A percentile compares a stretch with the other conserved stretches of the same genome.
Evolutionary conservation across 2,888 invertebrate genomes (phyloP).

Genomic region (Synanthedon tipuliformis): DNA sequence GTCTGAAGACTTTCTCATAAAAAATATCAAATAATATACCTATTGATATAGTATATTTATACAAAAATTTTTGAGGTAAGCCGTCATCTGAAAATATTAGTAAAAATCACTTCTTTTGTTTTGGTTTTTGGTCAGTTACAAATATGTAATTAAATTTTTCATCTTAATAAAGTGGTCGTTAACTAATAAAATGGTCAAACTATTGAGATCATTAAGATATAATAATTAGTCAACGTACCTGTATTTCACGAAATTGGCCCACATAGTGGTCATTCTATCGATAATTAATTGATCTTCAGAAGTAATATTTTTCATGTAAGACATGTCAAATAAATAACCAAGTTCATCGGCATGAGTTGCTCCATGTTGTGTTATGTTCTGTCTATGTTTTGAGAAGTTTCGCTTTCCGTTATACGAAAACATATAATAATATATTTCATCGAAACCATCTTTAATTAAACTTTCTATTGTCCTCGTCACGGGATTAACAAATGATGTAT

Average conservation of each 20-base stretch:
- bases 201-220: background rate
- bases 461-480: background rate
- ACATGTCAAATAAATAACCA: conserved; percentile 26
- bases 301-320: conserved; percentile 8
- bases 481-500: background rate
- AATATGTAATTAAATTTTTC: no score
- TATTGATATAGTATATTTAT: no score
- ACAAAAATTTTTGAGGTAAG: no score
- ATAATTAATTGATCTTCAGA: conserved; percentile 26
- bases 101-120: no score
- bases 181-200: no score
- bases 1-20: no score
- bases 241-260: conserved; percentile 37
- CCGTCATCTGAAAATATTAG: no score
- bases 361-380: conserved; percentile 15
- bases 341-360: conserved; percentile 29
- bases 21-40: no score
- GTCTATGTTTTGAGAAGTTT: background rate
- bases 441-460: background rate
- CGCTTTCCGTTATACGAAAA: background rate
- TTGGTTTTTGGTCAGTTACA: no score
- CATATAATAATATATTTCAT: background rate
- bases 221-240: conserved; percentile 21
- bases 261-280: conserved; percentile 25
- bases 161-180: no score